These are phyloP conservation scores for Marcusenius ussheri DNA, from an alignment of 2,113 vertebrate species.

Conservation along the genomic window DNA sequence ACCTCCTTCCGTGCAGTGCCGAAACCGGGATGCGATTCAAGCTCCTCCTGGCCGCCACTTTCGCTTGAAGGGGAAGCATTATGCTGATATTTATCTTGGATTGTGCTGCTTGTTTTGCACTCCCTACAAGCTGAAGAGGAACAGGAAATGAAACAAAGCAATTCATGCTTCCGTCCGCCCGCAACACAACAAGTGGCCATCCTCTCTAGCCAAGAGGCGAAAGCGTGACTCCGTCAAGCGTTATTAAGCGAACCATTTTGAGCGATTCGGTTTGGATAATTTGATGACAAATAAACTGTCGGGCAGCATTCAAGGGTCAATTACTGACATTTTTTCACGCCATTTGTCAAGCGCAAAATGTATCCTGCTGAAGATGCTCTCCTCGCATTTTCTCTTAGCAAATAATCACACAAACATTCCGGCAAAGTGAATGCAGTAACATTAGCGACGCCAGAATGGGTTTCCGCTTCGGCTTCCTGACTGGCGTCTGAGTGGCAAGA, in stretches of 20 bases:
- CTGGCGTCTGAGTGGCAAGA: neutral
- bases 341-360: conserved; percentile 12
- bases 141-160: conserved; percentile 14
- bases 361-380: neutral
- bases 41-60: conserved; percentile 5
- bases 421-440: neutral
- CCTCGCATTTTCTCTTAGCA: neutral
- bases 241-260: conserved; percentile 7
- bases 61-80: neutral
- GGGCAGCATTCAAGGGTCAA: conserved; percentile 10
- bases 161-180: neutral
- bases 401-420: conserved; percentile 13
- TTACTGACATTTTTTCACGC: conserved; percentile 16
- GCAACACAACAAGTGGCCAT: neutral
- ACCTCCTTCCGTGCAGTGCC: conserved; percentile 7
- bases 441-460: neutral
- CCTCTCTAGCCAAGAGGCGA: neutral
- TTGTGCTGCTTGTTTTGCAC: conserved; percentile 15
- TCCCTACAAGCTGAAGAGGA: neutral
- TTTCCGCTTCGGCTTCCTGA: neutral
- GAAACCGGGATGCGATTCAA: conserved; percentile 11
- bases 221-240: neutral
- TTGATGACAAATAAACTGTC: conserved; percentile 11
- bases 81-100: conserved; percentile 20
- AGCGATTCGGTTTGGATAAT: neutral